Percentiles rank a stretch among this genome's conserved stretches.
phyloP scores from a whole-genome alignment of 2,888 invertebrate genomes.

The Latrodectus hesperus region DNA sequence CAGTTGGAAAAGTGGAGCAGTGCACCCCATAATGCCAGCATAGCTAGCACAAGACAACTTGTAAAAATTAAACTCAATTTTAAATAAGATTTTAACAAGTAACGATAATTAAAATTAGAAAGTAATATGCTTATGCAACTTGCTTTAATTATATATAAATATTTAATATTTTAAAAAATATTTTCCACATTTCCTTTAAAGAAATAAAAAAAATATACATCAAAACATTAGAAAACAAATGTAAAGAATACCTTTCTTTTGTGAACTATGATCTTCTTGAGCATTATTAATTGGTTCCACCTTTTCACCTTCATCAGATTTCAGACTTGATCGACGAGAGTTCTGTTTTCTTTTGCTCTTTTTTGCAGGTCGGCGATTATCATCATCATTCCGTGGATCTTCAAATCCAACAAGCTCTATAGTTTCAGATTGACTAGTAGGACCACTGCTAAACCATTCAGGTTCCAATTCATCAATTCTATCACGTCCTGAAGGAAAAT shows the following conservation, averaged over 20 bases:
- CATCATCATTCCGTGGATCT: conserved; percentile 76
- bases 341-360: conserved; percentile 54
- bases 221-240: not conserved
- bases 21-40: no score
- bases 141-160: no score
- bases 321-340: conserved; percentile 54
- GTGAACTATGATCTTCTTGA: conserved; percentile 34
- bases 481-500: conserved; percentile 48
- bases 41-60: no score
- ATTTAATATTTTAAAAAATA: no score
- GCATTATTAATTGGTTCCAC: conserved; percentile 10
- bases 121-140: no score
- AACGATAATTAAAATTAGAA: no score
- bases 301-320: conserved; percentile 63
- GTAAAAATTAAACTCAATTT: no score
- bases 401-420: conserved; percentile 96
- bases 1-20: no score
- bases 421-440: conserved; percentile 91
- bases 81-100: no score
- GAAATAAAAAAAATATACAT: not conserved
- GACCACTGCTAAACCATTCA: conserved; percentile 88
- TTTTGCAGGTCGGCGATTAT: conserved; percentile 30
- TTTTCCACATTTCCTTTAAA: no score
- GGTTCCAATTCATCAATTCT: conserved; percentile 80
- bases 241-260: conserved; percentile 40